These are phyloP conservation scores for Amphiprion clarkii DNA, from an alignment of 2,797 vertebrate genomes.

Conservation along the genomic window DNA sequence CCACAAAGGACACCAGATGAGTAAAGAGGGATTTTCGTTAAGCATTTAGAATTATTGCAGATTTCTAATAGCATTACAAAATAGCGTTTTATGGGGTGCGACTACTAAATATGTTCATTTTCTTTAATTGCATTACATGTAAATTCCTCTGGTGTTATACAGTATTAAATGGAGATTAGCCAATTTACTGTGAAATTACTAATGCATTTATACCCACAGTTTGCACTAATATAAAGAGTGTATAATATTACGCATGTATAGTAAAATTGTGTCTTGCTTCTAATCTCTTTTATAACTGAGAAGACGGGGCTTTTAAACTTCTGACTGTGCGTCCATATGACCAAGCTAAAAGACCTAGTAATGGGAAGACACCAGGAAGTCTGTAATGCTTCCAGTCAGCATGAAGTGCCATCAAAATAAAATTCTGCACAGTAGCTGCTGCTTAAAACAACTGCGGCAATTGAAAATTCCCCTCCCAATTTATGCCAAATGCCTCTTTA, in stretches of 20 bases:
- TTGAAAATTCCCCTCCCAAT: slow-evolving; percentile 77
- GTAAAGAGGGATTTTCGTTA: slow-evolving; percentile 48
- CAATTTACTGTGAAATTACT: slow-evolving; percentile 44
- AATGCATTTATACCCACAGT: slow-evolving; percentile 39
- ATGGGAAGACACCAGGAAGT: slow-evolving; percentile 78
- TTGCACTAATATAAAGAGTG: slow-evolving; percentile 20
- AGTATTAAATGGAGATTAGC: slow-evolving; percentile 33
- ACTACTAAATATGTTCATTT: slow-evolving; percentile 24
- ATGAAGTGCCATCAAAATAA: slow-evolving; percentile 80
- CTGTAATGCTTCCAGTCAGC: slow-evolving; percentile 78
- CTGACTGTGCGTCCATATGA: slow-evolving; percentile 71
- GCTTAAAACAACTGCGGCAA: slow-evolving; percentile 77
- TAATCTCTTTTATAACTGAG: slow-evolving; percentile 61
- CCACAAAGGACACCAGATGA: slow-evolving; percentile 73
- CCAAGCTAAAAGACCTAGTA: slow-evolving; percentile 63
- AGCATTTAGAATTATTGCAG: slow-evolving; percentile 52
- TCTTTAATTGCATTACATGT: slow-evolving; percentile 32
- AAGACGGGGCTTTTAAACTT: slow-evolving; percentile 60
- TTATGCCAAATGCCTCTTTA: slow-evolving; percentile 80
- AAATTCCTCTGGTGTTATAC: slow-evolving; percentile 8
- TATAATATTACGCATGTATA: slow-evolving; percentile 32
- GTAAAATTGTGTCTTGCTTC: slow-evolving; percentile 39
- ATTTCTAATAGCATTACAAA: slow-evolving; percentile 23
- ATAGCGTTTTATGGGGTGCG: neutral
- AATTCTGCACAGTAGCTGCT: slow-evolving; percentile 76